Conservation (phyloP, 2,113 vertebrate species). For the Sinocyclocheilus anophthalmus region DNA sequence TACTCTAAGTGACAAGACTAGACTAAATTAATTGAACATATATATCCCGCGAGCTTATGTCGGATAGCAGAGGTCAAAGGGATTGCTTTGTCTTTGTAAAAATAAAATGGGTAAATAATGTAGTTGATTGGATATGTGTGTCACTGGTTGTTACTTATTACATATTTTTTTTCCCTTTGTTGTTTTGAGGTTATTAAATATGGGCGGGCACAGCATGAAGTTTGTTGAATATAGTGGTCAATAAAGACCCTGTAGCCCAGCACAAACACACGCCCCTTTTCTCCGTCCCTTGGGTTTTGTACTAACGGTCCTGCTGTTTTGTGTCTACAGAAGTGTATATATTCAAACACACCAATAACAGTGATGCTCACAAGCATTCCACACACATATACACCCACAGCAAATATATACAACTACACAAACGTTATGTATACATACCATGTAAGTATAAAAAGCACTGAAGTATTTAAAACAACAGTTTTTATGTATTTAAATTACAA, state of each 20-base stretch:
- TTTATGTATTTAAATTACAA: background rate
- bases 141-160: too few relatives aligned
- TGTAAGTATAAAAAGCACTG: too few relatives aligned
- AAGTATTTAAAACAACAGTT: background rate
- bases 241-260: background rate
- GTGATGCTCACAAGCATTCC: conserved; percentile 10
- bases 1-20: background rate
- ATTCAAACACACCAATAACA: conserved; percentile 69
- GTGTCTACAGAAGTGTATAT: conserved; percentile 58
- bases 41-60: background rate
- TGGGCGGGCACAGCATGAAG: background rate
- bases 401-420: too few relatives aligned
- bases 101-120: too few relatives aligned
- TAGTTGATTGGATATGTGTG: too few relatives aligned
- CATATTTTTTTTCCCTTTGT: too few relatives aligned
- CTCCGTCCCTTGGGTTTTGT: conserved; percentile 47
- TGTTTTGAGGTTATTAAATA: background rate
- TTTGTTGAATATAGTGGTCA: background rate
- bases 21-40: background rate
- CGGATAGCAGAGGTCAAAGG: background rate
- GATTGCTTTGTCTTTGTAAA: too few relatives aligned
- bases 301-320: conserved; percentile 61
- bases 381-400: too few relatives aligned
- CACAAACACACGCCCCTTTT: background rate
- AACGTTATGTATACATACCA: too few relatives aligned